A percentile compares a stretch with the other conserved stretches of the same genome.
Conservation (phyloP, 2,113 vertebrate species). For the Hyaena hyaena region DNA sequence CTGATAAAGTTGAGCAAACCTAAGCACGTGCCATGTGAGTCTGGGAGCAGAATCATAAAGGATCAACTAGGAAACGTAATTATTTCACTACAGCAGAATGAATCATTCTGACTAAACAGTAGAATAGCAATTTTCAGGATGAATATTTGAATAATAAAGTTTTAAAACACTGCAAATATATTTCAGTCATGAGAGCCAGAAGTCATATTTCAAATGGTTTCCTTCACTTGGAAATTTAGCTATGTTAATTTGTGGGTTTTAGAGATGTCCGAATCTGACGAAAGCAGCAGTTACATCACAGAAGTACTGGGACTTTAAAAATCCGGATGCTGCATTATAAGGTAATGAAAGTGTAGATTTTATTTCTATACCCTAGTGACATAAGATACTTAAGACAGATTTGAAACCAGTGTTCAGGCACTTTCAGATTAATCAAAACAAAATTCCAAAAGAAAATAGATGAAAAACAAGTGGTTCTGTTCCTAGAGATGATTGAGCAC, state of each 20-base stretch:
- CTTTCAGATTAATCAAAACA: slow-evolving; percentile 22
- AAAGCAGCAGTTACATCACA: background rate
- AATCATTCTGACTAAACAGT: background rate
- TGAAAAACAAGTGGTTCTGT: background rate
- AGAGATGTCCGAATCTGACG: background rate
- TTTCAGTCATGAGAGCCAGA: background rate
- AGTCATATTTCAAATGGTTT: background rate
- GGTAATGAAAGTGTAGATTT: background rate
- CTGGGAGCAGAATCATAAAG: background rate
- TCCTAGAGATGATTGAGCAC: background rate
- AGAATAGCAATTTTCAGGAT: background rate
- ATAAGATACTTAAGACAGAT: background rate
- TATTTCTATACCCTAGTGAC: background rate
- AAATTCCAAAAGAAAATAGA: background rate
- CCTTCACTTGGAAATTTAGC: background rate
- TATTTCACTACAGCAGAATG: background rate
- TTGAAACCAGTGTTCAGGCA: background rate
- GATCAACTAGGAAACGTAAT: background rate
- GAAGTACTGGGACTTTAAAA: background rate
- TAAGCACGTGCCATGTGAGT: background rate
- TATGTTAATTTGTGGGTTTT: background rate
- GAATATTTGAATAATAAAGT: background rate
- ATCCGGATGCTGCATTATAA: background rate
- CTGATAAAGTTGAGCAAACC: background rate
- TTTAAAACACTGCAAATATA: background rate